Conservation (phyloP, 2,888 invertebrate genomes). For the Bimastos eiseni region DNA sequence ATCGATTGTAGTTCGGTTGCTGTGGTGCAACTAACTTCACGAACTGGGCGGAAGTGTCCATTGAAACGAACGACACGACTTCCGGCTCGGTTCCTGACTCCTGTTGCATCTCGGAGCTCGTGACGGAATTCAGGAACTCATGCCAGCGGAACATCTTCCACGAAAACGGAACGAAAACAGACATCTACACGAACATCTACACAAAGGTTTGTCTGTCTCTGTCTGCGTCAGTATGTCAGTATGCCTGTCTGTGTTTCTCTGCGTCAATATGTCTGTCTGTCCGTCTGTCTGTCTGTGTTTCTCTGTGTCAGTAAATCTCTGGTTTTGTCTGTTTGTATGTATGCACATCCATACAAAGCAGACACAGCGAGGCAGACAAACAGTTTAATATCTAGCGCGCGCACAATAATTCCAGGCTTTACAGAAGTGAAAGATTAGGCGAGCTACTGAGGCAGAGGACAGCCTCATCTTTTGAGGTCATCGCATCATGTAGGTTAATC, state of each 20-base stretch:
- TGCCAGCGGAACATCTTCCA: background rate
- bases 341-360: background rate
- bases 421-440: background rate
- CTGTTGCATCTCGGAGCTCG: background rate
- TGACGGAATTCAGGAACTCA: background rate
- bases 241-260: background rate
- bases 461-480: background rate
- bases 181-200: constrained; percentile 18
- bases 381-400: too few relatives aligned
- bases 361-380: background rate
- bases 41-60: background rate
- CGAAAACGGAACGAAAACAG: background rate
- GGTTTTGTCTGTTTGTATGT: background rate
- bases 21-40: constrained; percentile 15
- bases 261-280: background rate
- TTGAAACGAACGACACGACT: background rate
- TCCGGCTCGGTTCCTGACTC: background rate
- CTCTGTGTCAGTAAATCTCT: background rate
- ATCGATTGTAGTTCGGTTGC: background rate
- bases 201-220: background rate
- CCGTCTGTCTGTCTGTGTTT: background rate
- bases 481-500: background rate
- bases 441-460: background rate
- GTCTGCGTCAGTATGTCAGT: background rate
- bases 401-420: background rate